Base-by-base conservation (phyloP, 2,888 invertebrate species). In the Spisula subtruncata region DNA sequence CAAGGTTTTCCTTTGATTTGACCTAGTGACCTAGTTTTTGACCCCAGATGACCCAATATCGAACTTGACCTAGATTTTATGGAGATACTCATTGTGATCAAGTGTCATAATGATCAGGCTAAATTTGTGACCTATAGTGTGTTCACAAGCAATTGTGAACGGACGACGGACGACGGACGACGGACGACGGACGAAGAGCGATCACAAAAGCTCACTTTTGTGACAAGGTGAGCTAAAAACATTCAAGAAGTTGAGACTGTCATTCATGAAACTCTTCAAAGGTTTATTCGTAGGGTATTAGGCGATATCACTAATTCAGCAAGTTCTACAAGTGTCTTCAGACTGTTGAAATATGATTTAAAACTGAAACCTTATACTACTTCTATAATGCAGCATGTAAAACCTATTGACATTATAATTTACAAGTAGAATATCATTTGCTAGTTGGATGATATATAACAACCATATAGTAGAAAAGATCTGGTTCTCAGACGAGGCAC, bases 401-500 rank as follows among this genome's bases (percentile, higher is more conserved):
- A 60, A 60, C 60, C 60, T 5, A 4, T 5, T 5, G 60, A 60
- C 6, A 60, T 60, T n/a, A n/a, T n/a, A 60, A 60, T 20, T 60
- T n/a, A n/a, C 60, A 60, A 60, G 60, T 60, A 18, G 60, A 60
- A 18, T 60, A n/a, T 60, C 60, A 60, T 60, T 60, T 60, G 60
- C 60, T 20, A 60, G n/a, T 20, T 60, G 60, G n/a, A 60, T 60
- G 60, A 60, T 60, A 2, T 8, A 14, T n/a, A 18, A 60, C n/a
- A 60, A 6, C 6, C 20, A 60, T 60, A 60, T 60, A 18, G 60
- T 60, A n/a, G 60, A 25, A n/a, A 60, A 60, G 6, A 60, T 83
- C 14, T 83, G 35, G 80, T 35, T 80, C 46, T 75, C 82, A 14
- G 85, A 85, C 51, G 81, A 89, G 66, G 66, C 86, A 14, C 79